Base-by-base conservation (phyloP, 1,140 invertebrate genomes). In the Mactra quadrangularis region DNA sequence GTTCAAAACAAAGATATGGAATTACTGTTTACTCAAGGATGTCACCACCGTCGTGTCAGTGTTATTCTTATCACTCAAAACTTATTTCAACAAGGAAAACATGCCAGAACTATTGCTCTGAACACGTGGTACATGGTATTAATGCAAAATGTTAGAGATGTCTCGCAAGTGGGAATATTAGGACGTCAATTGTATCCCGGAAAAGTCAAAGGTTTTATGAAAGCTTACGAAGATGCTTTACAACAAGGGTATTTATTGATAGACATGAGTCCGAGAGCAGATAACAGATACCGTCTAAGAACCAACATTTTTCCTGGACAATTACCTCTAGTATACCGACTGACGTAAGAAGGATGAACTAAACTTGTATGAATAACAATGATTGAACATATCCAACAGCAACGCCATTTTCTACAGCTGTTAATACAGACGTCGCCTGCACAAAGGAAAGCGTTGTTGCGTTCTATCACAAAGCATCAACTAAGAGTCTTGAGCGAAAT, bases 11-110 rank as follows among this genome's bases (percentile, higher is more conserved):
- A 64, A 38, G 47, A 60, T 0, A 62, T 62, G 76, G 60, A 66
- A 35, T 25, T 78, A n/a, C 22, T 78, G 19, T 78, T 78, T 31
- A 78, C 76, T n/a, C 76, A 78, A 68, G 76, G 76, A 0, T 68
- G 60, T 68, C 76, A 78, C 35, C 76, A 78, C 33, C 66, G 31
- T 25, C 15, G 31, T 0, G 15, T 78, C 0, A 52, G 41, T 27
- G 76, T 78, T 1, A 62, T 78, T 33, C 45, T 78, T 45, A 68
- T 78, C n/a, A 68, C 60, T 6, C 76, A 78, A 19, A 66, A 78
- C 27, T 9, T 78, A 13, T 78, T 68, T 29, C 22, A 31, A 0
- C 55, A 59, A 35, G 76, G 59, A 27, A 66, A 78, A 22, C 17
- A 7, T 3, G 76, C 60, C 35, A 52, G 76, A 68, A 78, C 76